A percentile compares a stretch with the other conserved stretches of the same genome.
Conservation (phyloP, 2,888 invertebrate genomes). For the Drosophila ochracea region DNA sequence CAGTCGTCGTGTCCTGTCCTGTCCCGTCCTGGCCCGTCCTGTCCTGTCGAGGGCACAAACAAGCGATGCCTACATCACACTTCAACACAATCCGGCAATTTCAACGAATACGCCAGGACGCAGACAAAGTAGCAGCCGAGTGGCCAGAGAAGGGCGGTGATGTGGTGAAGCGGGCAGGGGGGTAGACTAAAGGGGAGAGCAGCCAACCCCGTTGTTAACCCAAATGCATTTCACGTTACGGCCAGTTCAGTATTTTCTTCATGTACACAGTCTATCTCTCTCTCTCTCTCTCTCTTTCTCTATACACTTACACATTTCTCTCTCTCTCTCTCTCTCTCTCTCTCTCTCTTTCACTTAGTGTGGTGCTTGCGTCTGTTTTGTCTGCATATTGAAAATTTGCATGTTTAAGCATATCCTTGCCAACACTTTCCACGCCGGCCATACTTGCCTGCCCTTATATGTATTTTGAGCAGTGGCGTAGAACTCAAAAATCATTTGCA, state of each 20-base stretch:
- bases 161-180: not conserved
- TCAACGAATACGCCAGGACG: slow-evolving; percentile 76
- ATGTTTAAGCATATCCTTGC: slow-evolving; percentile 83
- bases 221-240: slow-evolving; percentile 73
- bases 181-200: not conserved
- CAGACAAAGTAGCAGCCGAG: slow-evolving; percentile 29
- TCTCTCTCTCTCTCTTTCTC: not conserved
- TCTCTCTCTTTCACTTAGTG: not conserved
- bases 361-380: slow-evolving; percentile 61
- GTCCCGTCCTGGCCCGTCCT: slow-evolving; percentile 8
- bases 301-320: not conserved
- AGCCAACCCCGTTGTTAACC: slow-evolving; percentile 56
- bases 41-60: slow-evolving; percentile 68
- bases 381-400: slow-evolving; percentile 84
- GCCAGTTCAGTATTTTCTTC: slow-evolving; percentile 55
- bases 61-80: slow-evolving; percentile 84
- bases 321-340: not conserved
- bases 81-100: slow-evolving; percentile 84
- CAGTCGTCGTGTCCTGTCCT: slow-evolving; percentile 13
- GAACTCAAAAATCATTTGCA: not conserved
- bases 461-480: slow-evolving; percentile 26
- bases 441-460: slow-evolving; percentile 40
- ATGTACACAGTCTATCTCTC: slow-evolving; percentile 36
- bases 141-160: not conserved
- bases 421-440: slow-evolving; percentile 69